Base-by-base conservation (phyloP, 2,888 invertebrate species). In the Deilephila elpenor region DNA sequence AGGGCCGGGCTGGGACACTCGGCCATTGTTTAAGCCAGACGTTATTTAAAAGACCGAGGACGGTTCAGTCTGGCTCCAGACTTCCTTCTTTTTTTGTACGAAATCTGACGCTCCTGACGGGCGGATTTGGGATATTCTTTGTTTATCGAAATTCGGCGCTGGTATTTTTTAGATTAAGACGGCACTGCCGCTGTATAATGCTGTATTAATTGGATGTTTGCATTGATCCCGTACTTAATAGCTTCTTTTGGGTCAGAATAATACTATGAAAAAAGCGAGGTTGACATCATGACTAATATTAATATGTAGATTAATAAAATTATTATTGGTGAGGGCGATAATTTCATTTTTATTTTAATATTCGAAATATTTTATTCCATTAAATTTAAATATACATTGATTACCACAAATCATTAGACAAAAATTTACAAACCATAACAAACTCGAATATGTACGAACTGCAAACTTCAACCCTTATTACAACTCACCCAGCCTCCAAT, bases 11-110 rank as follows among this genome's bases (percentile, higher is more conserved):
- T 86, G 86, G 85, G 89, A 89, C 89, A 88, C 81, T 83, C 83
- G 75, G 74, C 89, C 89, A 92, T 93, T 93, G 93, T 93, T 91
- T 89, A 85, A 83, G 79, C 84, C 92, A 92, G 92, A 93, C 92
- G 88, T 86, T 91, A 92, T 93, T 92, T 93, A 93, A 93, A 93
- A 90, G 89, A 84, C 80, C 78, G 61, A 72, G 83, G 85, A 82
- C 85, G 83, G 82, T 79, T 80, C 84, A 79, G 88, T 83, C 88
- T 82, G 84, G 86, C 83, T 86, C 83, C 82, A 76, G 82, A 80
- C 82, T 76, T 77, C 77, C 81, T 84, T 83, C 83, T 83, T 79
- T 78, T 82, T 80, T 74, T 82, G 81, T 62, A 67, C 64, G 72
- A 72, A 72, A 72, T 37, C 72, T 59, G 72, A 72, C 64, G 56